Base-by-base conservation (phyloP, 2,888 invertebrate species). In the Coleophora flavipennella region DNA sequence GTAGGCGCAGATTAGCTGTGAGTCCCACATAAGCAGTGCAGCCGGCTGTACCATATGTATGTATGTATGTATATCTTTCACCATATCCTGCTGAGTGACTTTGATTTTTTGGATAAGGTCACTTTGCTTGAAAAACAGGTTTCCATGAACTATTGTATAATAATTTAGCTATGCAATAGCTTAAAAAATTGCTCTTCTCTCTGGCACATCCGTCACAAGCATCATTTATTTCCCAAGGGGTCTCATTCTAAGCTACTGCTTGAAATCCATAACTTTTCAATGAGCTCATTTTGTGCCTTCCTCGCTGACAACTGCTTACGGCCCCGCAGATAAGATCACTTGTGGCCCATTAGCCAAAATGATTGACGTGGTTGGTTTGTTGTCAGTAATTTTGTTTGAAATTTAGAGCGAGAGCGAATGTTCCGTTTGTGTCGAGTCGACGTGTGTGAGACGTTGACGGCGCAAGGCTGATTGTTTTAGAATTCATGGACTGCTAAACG, bases 351-450 rank as follows among this genome's bases (percentile, higher is more conserved):
- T 83, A 83, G 80, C 77, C 63, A 72, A 71, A 73, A 68, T 81
- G 83, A 84, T 81, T 79, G 84, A 83, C 84, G 79, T 72, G 63
- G 73, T 69, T 72, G 66, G 75, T 75, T 70, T 75, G 74, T 79
- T 79, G 77, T 75, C 62, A 75, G 83, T 84, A 76, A 80, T 78
- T 84, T 77, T 79, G 77, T 81, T 80, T 78, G 76, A 79, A 72
- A 80, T 75, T 62, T 75, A 67, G 77, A 79, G 66, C 74, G 62
- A 10, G 8, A 10, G 62, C 51, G 53, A 55, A 48, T 49, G 52
- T 43, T 51, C 51, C 50, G 63, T 65, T 56, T 71, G 67, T 70
- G 57, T 62, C 57, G 49, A 55, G 54, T 45, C 42, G 42, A 43
- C 58, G 50, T 56, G 59, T 61, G 62, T 63, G 57, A 53, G 56